Conservation (phyloP, 2,888 invertebrate species). For the Leucophora obtusa region DNA sequence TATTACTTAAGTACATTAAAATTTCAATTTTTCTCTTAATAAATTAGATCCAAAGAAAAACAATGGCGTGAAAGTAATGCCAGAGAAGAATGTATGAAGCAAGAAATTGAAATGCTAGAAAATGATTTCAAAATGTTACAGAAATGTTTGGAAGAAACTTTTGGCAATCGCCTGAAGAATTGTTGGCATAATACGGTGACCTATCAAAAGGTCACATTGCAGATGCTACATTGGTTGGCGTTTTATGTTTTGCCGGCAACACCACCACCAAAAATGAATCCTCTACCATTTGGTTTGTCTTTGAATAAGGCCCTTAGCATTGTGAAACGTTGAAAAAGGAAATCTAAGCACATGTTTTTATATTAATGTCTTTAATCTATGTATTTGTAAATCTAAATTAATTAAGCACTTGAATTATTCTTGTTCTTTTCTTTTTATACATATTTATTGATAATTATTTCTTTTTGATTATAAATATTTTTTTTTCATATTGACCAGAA, state of each 20-base stretch:
- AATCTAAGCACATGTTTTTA: too few species aligned
- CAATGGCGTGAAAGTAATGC: constrained; percentile 57
- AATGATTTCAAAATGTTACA: constrained; percentile 64
- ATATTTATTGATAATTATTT: constrained; percentile 35
- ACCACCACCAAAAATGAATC: constrained; percentile 67
- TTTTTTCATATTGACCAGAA: not conserved
- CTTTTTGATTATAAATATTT: not conserved
- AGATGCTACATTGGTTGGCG: constrained; percentile 72
- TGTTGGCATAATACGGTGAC: constrained; percentile 68
- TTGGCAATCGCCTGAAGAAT: constrained; percentile 70
- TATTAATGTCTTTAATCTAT: too few species aligned
- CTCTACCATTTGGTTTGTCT: constrained; percentile 60
- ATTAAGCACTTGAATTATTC: too few species aligned
- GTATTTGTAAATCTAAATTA: too few species aligned
- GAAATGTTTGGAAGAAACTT: constrained; percentile 69
- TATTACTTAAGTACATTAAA: too few species aligned
- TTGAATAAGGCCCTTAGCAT: constrained; percentile 65
- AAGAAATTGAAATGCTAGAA: constrained; percentile 68
- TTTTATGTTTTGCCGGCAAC: constrained; percentile 73
- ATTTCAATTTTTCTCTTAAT: not conserved
- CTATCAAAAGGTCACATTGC: constrained; percentile 69
- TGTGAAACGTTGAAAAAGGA: constrained; percentile 55
- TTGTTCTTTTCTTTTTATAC: constrained; percentile 7
- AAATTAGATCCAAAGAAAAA: constrained; percentile 65
- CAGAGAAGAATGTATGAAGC: constrained; percentile 61